Evolutionary conservation across 2,888 invertebrate genomes (phyloP), one percentile per base, ranked within the genome.

Genomic region (Aplocera efformata): DNA sequence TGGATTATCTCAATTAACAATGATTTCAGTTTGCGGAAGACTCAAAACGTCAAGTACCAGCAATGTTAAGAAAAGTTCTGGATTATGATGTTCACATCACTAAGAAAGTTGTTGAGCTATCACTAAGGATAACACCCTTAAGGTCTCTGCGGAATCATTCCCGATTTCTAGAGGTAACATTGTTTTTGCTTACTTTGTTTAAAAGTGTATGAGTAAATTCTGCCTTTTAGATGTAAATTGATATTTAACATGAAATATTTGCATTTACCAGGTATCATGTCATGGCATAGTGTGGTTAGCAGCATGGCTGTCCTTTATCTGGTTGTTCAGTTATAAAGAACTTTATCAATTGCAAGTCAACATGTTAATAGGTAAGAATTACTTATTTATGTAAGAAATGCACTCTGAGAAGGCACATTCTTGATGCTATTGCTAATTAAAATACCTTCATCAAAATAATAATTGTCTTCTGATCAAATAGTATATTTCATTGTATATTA

Each of bases 221-320:
- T n/a, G n/a, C n/a, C n/a, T n/a, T n/a, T n/a, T n/a, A n/a, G n/a
- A n/a, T n/a, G n/a, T n/a, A n/a, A n/a, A n/a, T n/a, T n/a, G 13
- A 17, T 17, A 17, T 17, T 17, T 17, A 17, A n/a, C n/a, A n/a
- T n/a, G n/a, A n/a, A n/a, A n/a, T n/a, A n/a, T n/a, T n/a, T 25
- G 23, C n/a, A 1, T n/a, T 56, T 49, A 2, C 34, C 65, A 94
- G 93, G 89, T 94, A 53, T 94, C 96, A 4, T 97, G 97, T 64
- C 96, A 98, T 85, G 97, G 97, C 6, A 90, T 97, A 32, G 91
- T 94, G 3, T 98, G 97, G 97, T 76, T 98, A 32, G 90, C 91
- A 4, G 90, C 91, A 11, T 94, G 94, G 91, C 75, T 96, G 11
- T 92, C 92, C 3, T 93, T 94, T 50, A 92, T 96, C 49, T 95